These are phyloP conservation scores for Leucosticte australis DNA, from an alignment of 2,113 vertebrate species.

Conservation along the genomic window DNA sequence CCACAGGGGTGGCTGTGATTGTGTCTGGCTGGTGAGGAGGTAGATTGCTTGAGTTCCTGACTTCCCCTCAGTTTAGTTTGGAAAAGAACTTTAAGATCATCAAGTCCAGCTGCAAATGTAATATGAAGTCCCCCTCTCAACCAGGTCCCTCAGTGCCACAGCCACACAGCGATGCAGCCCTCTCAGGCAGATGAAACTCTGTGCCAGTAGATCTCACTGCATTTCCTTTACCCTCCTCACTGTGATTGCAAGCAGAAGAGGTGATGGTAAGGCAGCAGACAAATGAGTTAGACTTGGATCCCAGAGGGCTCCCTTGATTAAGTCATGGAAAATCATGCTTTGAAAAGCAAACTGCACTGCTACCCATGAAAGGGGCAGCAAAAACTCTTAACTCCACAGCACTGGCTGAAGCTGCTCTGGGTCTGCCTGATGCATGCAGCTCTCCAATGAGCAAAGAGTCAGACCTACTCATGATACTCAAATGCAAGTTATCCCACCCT, in stretches of 20 bases:
- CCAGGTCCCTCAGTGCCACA: background rate
- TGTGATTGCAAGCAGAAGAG: background rate
- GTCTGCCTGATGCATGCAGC: accelerated
- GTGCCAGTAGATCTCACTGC: background rate
- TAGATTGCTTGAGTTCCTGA: background rate
- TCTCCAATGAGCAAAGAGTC: background rate
- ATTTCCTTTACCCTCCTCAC: background rate
- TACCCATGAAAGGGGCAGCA: background rate
- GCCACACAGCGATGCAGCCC: too few relatives aligned
- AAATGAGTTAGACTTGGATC: background rate
- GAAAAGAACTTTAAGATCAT: background rate
- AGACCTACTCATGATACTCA: background rate
- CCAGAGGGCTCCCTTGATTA: background rate
- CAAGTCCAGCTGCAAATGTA: background rate
- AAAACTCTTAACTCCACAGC: background rate
- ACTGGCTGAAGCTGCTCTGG: background rate
- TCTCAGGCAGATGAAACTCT: background rate
- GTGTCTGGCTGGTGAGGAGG: background rate
- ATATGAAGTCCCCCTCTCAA: background rate
- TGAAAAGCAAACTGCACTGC: background rate
- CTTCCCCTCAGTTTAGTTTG: background rate
- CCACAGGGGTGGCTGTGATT: background rate
- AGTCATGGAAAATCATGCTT: background rate
- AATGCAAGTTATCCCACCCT: background rate
- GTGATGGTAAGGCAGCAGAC: background rate